phyloP scores from a whole-genome alignment of 2,797 vertebrate genomes.

The Ctenosaura bakeri region DNA sequence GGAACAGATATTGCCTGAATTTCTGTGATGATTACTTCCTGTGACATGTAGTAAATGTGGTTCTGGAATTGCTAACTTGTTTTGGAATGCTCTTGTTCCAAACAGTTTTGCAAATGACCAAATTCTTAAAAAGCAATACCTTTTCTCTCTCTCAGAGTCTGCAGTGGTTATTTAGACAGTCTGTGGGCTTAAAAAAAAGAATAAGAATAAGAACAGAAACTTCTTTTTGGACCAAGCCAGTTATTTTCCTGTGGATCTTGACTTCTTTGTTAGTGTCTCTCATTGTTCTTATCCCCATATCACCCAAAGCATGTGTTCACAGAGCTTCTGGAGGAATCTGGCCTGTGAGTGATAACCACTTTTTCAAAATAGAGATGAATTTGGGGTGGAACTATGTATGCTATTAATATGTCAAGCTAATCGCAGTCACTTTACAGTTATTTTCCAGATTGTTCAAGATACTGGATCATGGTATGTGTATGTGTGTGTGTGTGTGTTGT shows the following conservation, averaged over 20 bases:
- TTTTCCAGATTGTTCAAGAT: slow-evolving; percentile 79
- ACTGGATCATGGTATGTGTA: slow-evolving; percentile 45
- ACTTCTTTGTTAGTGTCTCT: slow-evolving; percentile 41
- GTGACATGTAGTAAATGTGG: background rate
- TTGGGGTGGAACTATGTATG: slow-evolving; percentile 62
- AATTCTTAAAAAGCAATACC: slow-evolving; percentile 23
- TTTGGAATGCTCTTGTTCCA: slow-evolving; percentile 47
- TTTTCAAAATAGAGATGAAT: slow-evolving; percentile 61
- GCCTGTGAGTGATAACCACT: slow-evolving; percentile 66
- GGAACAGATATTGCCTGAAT: slow-evolving; percentile 35
- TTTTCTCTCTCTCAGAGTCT: slow-evolving; percentile 29
- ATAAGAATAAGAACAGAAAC: background rate
- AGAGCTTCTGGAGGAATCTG: slow-evolving; percentile 52
- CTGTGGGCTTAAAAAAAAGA: slow-evolving; percentile 14
- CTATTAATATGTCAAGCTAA: slow-evolving; percentile 73
- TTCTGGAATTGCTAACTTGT: slow-evolving; percentile 38
- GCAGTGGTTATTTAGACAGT: slow-evolving; percentile 28
- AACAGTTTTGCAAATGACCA: slow-evolving; percentile 45
- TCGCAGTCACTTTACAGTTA: slow-evolving; percentile 72
- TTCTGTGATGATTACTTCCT: slow-evolving; percentile 41
- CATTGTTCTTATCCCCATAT: background rate
- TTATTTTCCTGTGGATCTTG: slow-evolving; percentile 45
- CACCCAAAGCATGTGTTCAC: slow-evolving; percentile 26
- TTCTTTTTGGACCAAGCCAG: background rate
- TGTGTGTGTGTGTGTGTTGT: background rate